Percentiles rank a stretch among this genome's conserved stretches.
phyloP scores from a whole-genome alignment of 1,140 invertebrate species.

The Oncopodura yosiiana region DNA sequence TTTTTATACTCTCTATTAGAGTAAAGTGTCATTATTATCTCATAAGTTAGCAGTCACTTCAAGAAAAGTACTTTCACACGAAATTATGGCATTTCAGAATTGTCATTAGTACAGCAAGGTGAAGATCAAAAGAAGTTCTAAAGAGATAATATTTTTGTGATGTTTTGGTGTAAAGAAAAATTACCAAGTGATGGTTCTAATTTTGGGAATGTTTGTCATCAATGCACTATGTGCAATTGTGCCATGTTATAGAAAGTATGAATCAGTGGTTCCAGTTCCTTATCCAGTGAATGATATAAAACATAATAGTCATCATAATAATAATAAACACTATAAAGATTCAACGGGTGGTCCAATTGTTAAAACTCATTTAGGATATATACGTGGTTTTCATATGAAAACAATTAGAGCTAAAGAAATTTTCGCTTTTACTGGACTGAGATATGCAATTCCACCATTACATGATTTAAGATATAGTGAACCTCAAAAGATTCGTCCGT shows the following conservation, averaged over 20 bases:
- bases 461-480: constrained; percentile 22
- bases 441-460: constrained; percentile 25
- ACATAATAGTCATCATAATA: background rate
- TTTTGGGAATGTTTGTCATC: constrained; percentile 19
- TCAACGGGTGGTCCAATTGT: background rate
- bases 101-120: too few species aligned
- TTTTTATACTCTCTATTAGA: too few species aligned
- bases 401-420: constrained; percentile 21
- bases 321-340: background rate
- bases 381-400: constrained; percentile 23
- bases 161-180: too few species aligned
- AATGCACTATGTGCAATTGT: constrained; percentile 22
- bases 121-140: too few species aligned
- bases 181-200: constrained; percentile 15
- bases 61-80: too few species aligned
- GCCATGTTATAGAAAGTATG: constrained; percentile 16
- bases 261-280: constrained; percentile 10
- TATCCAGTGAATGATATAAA: background rate
- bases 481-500: constrained; percentile 34
- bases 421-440: constrained; percentile 28
- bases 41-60: too few species aligned
- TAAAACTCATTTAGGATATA: constrained; percentile 2
- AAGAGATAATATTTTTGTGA: too few species aligned
- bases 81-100: too few species aligned
- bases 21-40: too few species aligned